Base-by-base conservation (phyloP, 2,888 invertebrate species). In the Drosophila meridionalis region DNA sequence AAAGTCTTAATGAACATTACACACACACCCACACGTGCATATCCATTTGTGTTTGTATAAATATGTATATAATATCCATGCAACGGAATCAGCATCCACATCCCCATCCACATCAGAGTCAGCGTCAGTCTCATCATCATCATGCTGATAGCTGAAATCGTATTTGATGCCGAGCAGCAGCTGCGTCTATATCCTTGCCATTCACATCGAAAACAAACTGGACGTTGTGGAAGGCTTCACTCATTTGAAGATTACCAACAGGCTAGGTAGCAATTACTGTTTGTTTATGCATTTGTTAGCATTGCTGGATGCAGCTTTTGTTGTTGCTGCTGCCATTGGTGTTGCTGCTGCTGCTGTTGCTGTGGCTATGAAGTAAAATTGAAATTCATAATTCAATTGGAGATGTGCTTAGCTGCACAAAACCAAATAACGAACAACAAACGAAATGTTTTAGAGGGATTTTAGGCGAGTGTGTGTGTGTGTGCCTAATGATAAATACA, bases 301-400 rank as follows among this genome's bases (percentile, higher is more conserved):
- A 75, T 74, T 73, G 71, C 73, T 82, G 48, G 69, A 56, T 75
- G 53, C 53, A 69, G 61, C 59, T 45, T 57, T 63, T 74, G 66
- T 26, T 70, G 59, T 36, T 64, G 55, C 69, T 64, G 55, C 69
- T 76, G 75, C 42, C 63, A n/a, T 42, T 43, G 43, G 61, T 64
- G 66, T 53, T 69, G 69, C 63, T 40, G 26, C 9, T 20, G 47
- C 28, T 43, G 43, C 4, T 45, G 28, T 63, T 65, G 52, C 40
- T 65, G 47, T 68, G 61, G 56, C 56, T 70, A 20, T 72, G 82
- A 72, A 78, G 73, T 80, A 80, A 84, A 87, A 87, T 88, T 86
- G 82, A 82, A 88, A 88, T 88, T 89, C 88, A 88, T 87, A 89
- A 88, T 88, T 87, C 84, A 89, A 88, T 88, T 86, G 84, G 79